These are phyloP conservation scores for Apogon hyalosoma DNA, from an alignment of 2,797 vertebrate species.

Conservation along the genomic window DNA sequence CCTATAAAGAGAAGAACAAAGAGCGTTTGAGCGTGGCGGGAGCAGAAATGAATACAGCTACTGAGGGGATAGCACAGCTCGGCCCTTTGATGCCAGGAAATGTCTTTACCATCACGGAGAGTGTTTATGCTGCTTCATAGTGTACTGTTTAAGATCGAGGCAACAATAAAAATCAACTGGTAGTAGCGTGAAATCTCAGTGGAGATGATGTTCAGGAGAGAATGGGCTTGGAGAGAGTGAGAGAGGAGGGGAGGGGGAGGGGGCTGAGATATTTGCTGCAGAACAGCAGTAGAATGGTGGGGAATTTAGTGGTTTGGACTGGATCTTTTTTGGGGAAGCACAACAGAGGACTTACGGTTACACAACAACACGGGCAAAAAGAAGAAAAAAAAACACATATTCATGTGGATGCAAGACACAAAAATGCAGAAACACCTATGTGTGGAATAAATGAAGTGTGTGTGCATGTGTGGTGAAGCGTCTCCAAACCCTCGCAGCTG, in stretches of 20 bases:
- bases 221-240: slow-evolving; percentile 23
- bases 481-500: slow-evolving; percentile 61
- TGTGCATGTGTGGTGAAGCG: slow-evolving; percentile 59
- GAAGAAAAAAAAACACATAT: slow-evolving; percentile 1
- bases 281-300: slow-evolving; percentile 25
- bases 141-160: slow-evolving; percentile 55
- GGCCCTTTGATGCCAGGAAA: slow-evolving; percentile 77
- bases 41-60: slow-evolving; percentile 78
- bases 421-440: slow-evolving; percentile 57
- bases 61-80: slow-evolving; percentile 71
- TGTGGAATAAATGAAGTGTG: slow-evolving; percentile 55
- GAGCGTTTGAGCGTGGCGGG: slow-evolving; percentile 73
- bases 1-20: slow-evolving; percentile 82
- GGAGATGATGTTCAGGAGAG: slow-evolving; percentile 44
- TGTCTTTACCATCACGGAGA: slow-evolving; percentile 68
- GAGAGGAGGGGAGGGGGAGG: not conserved
- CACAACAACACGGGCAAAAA: slow-evolving; percentile 3
- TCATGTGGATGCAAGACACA: slow-evolving; percentile 20
- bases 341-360: slow-evolving; percentile 31
- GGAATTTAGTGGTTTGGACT: slow-evolving; percentile 38
- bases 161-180: slow-evolving; percentile 68
- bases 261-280: slow-evolving; percentile 25
- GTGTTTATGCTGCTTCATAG: slow-evolving; percentile 67
- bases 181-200: slow-evolving; percentile 51
- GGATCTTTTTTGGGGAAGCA: slow-evolving; percentile 32